Conservation (phyloP, 2,113 vertebrate genomes). For the Xiphophorus maculatus region DNA sequence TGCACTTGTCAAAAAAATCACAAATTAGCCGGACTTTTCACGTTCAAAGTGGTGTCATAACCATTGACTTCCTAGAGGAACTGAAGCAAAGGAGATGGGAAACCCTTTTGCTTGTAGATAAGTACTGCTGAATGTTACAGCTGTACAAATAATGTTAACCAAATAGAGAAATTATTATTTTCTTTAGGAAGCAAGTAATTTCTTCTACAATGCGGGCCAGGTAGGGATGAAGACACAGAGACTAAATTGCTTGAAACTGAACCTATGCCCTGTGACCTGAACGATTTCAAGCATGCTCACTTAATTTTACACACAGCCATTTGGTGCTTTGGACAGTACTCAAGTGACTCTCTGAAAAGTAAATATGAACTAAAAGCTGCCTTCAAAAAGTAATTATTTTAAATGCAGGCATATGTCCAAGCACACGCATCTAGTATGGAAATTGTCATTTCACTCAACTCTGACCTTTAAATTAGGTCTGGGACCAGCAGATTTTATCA, state of each 20-base stretch:
- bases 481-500: conserved; percentile 75
- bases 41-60: conserved; percentile 70
- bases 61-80: conserved; percentile 55
- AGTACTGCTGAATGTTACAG: conserved; percentile 66
- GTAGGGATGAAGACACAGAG: conserved; percentile 63
- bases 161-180: conserved; percentile 76
- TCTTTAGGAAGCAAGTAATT: conserved; percentile 79
- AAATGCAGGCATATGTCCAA: conserved; percentile 81
- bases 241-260: conserved; percentile 59
- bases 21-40: conserved; percentile 25
- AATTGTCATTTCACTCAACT: conserved; percentile 71
- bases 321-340: conserved; percentile 63
- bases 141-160: conserved; percentile 81
- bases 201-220: conserved; percentile 64
- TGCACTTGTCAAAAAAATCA: conserved; percentile 1
- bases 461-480: conserved; percentile 69
- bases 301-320: conserved; percentile 56
- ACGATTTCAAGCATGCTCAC: conserved; percentile 64
- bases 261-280: conserved; percentile 34
- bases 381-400: conserved; percentile 77
- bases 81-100: conserved; percentile 68
- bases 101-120: conserved; percentile 64
- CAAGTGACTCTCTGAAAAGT: conserved; percentile 66
- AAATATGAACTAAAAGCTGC: conserved; percentile 75
- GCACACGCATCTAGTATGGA: conserved; percentile 51